Percentiles rank a stretch among this genome's conserved stretches.
Evolutionary conservation across 2,113 vertebrate genomes (phyloP).

Genomic region (Vidua macroura): DNA sequence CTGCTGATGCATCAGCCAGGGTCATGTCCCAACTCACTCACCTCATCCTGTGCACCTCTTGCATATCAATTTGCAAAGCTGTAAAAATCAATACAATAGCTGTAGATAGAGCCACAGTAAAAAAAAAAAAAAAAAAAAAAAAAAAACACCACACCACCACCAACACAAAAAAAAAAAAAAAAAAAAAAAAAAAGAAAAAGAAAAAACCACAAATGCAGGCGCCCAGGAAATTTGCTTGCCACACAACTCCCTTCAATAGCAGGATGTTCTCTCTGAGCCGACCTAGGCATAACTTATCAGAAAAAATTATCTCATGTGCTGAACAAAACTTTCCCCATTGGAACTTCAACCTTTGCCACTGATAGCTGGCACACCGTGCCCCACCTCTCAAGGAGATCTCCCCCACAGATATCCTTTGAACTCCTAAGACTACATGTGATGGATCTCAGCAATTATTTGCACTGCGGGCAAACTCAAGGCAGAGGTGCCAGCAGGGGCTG

Average conservation of each 20-base stretch:
- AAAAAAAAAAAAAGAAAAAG: too few relatives aligned
- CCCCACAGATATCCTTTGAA: background rate
- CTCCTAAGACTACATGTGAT: background rate
- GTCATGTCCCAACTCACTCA: background rate
- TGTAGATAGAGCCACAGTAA: background rate
- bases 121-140: too few relatives aligned
- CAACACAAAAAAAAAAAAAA: background rate
- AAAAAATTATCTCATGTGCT: background rate
- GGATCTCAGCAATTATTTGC: constrained; percentile 1
- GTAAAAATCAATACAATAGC: background rate
- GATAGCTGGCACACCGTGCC: background rate
- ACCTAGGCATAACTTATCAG: background rate
- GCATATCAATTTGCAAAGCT: background rate
- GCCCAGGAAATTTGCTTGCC: background rate
- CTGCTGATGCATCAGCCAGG: background rate
- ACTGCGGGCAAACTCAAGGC: background rate
- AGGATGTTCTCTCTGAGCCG: background rate
- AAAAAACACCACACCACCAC: too few relatives aligned
- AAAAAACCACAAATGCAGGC: background rate
- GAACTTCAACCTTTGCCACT: constrained; percentile 37
- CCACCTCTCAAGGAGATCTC: background rate
- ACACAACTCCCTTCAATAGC: background rate
- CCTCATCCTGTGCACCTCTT: background rate
- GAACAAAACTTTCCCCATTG: background rate
- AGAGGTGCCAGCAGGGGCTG: background rate